These are phyloP conservation scores for Falco columbarius DNA, from an alignment of 2,797 vertebrate species.

Conservation along the genomic window DNA sequence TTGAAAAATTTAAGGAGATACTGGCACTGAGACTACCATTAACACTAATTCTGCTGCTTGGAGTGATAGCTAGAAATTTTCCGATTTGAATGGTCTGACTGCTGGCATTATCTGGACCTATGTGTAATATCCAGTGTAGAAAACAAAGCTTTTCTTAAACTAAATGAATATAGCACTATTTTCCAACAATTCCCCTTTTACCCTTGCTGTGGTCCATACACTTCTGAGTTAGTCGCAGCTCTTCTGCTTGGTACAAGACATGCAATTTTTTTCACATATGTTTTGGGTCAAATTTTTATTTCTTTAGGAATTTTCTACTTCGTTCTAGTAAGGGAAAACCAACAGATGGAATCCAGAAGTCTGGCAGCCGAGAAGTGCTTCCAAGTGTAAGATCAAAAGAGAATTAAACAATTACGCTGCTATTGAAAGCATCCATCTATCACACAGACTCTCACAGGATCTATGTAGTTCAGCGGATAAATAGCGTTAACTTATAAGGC, in stretches of 20 bases:
- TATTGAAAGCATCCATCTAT: conserved; percentile 23
- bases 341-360: background rate
- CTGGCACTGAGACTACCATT: background rate
- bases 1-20: background rate
- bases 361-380: conserved; percentile 4
- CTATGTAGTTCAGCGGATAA: background rate
- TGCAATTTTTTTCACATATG: background rate
- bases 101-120: background rate
- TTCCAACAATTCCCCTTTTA: background rate
- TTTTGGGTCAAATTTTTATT: background rate
- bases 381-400: conserved; percentile 25
- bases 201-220: background rate
- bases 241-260: background rate
- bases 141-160: background rate
- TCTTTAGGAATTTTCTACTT: background rate
- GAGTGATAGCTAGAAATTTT: background rate
- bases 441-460: background rate
- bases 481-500: background rate
- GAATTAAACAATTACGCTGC: conserved; percentile 40
- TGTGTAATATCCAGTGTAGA: background rate
- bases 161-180: background rate
- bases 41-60: background rate
- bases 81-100: background rate
- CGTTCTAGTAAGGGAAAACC: background rate
- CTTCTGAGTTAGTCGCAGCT: background rate